Evolutionary conservation across 2,113 vertebrate species (phyloP), one percentile per base, ranked within the genome.

Genomic region (Alligator sinensis): DNA sequence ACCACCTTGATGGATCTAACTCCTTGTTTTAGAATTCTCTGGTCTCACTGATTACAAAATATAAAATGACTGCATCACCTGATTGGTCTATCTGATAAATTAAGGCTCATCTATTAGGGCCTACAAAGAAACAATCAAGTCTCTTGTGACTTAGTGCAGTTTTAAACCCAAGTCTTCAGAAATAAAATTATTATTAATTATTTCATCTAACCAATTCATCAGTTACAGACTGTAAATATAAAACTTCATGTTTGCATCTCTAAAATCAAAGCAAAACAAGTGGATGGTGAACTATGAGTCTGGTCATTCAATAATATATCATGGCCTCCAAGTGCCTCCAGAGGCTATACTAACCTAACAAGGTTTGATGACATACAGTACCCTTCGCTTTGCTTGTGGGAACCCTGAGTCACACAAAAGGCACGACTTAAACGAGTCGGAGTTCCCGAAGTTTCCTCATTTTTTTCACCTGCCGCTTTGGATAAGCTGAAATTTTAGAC

Each of bases 401-500:
- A 93, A 62, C 80, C 15, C 88, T 9, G 66, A 94, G 75, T 82
- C 68, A 90, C 66, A 88, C 28, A 80, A 84, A 87, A 91, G 27
- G 21, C 10, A 34, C 34, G 80, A 79, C 70, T 77, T 87, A 74
- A 89, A 91, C 21, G 7, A 95, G 90, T 77, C 79, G 68, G 75
- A 87, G 12, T 34, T 96, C 55, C 63, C 62, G 28, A 93, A 84
- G 34, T 86, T 91, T 80, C 63, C 80, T 92, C 22, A 5, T 15
- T 85, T 84, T 91, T 85, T 89, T 91, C 90, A 93, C 38, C 77
- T 90, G 38, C 61, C 1, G 1, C 68, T 91, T 94, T 77, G 75
- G 18, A 55, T 47, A 87, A 94, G 19, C 9, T 86, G 38, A 95
- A 87, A 95, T 22, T 95, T 58, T 91, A 59, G 57, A 82, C 38